A percentile compares a stretch with the other conserved stretches of the same genome.
Evolutionary conservation across 1,140 invertebrate species (phyloP).

Genomic region (Teleogryllus occipitalis): DNA sequence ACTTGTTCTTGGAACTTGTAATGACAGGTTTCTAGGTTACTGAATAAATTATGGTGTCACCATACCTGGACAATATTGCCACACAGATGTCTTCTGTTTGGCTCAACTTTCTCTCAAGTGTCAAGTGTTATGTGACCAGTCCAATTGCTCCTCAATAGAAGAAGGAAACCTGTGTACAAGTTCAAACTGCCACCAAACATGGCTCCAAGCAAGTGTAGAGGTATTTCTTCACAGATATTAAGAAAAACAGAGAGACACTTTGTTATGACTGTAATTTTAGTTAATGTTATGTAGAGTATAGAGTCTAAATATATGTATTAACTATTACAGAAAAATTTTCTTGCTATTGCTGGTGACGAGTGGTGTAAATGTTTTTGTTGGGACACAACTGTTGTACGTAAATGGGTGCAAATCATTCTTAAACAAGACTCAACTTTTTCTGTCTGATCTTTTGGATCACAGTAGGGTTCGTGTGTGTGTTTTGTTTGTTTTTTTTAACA

Average conservation of each 20-base stretch:
- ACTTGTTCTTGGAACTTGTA: background rate
- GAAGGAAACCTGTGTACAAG: background rate
- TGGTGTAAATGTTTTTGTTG: background rate
- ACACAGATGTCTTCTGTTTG: background rate
- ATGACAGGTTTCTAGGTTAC: background rate
- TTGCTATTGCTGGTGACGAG: background rate
- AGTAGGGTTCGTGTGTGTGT: too few species aligned
- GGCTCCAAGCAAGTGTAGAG: background rate
- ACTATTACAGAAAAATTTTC: background rate
- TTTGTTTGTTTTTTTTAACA: too few species aligned
- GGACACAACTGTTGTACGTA: background rate
- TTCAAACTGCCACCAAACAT: background rate
- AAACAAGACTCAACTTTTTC: too few species aligned
- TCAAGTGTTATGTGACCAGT: background rate
- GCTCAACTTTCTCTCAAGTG: background rate
- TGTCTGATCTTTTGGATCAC: too few species aligned
- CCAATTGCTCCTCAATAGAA: background rate
- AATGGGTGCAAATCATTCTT: background rate
- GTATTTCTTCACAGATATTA: constrained; percentile 1
- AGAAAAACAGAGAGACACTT: background rate
- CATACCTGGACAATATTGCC: too few species aligned
- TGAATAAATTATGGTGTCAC: too few species aligned
- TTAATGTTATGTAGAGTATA: background rate
- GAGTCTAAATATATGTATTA: background rate
- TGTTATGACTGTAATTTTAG: background rate